A percentile compares a stretch with the other conserved stretches of the same genome.
phyloP scores from a whole-genome alignment of 2,888 invertebrate species.

The Oxytorus armatus region DNA sequence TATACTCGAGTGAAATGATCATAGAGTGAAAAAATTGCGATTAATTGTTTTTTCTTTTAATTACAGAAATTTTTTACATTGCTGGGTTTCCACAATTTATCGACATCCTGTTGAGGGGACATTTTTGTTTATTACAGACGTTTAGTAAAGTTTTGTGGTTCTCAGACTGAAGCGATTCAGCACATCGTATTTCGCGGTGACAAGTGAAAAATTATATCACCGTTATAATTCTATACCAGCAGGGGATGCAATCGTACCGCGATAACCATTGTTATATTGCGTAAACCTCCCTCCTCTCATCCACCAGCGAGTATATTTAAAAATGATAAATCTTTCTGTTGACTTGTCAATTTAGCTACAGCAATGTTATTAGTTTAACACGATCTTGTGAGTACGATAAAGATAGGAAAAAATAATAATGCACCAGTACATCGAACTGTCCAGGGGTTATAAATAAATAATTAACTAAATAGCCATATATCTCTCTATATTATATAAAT shows the following conservation, averaged over 20 bases:
- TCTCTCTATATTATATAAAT: too few relatives aligned
- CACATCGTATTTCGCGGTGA: constrained; percentile 6
- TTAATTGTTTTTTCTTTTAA: too few relatives aligned
- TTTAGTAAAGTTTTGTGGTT: too few relatives aligned
- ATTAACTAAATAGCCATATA: not conserved
- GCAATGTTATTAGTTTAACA: constrained; percentile 18
- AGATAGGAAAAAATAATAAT: not conserved
- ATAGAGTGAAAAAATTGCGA: not conserved
- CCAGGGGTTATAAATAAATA: not conserved
- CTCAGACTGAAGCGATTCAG: too few relatives aligned
- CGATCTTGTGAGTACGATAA: not conserved
- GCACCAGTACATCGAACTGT: not conserved
- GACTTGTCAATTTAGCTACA: not conserved
- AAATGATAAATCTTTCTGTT: constrained; percentile 25
- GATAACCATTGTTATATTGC: not conserved
- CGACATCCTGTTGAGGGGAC: too few relatives aligned
- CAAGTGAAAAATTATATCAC: not conserved
- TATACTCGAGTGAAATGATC: not conserved
- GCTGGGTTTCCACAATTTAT: too few relatives aligned
- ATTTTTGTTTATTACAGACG: too few relatives aligned
- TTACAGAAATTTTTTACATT: too few relatives aligned
- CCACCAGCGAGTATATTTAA: not conserved
- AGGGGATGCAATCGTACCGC: constrained; percentile 12
- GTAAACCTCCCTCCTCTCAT: not conserved
- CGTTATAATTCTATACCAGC: constrained; percentile 22